Evolutionary conservation across 2,888 invertebrate species (phyloP).

Genomic region (Drosophila macrospina): DNA sequence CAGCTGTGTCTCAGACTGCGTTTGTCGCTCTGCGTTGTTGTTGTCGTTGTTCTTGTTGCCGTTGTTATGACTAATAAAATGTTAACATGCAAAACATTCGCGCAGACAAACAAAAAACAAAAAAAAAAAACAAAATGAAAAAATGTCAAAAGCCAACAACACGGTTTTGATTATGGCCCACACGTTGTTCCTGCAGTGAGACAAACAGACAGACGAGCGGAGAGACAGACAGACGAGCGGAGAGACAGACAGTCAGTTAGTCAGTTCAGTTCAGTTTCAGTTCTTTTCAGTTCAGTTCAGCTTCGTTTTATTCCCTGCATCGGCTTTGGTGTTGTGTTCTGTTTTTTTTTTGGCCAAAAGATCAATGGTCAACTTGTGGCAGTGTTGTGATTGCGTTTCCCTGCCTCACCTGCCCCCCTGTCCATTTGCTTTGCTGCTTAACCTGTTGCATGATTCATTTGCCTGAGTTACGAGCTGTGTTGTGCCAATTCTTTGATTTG

Average conservation of each 20-base stretch:
- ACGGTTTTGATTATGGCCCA: conserved; percentile 64
- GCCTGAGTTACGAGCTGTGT: conserved; percentile 63
- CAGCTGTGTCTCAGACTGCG: conserved; percentile 22
- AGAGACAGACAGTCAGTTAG: conserved; percentile 12
- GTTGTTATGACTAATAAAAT: conserved; percentile 83
- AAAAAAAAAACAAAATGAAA: conserved; percentile 42
- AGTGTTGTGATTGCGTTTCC: conserved; percentile 65
- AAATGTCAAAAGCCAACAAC: conserved; percentile 81
- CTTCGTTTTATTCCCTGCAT: conserved; percentile 30
- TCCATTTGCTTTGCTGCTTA: conserved; percentile 1
- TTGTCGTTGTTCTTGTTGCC: conserved; percentile 47
- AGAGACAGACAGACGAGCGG: conserved; percentile 6
- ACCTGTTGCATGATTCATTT: conserved; percentile 70
- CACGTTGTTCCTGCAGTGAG: conserved; percentile 41
- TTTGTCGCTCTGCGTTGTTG: conserved; percentile 23
- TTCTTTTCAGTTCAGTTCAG: neutral
- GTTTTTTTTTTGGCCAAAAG: conserved; percentile 41
- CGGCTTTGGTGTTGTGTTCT: conserved; percentile 36
- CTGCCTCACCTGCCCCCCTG: neutral
- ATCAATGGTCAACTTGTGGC: conserved; percentile 72
- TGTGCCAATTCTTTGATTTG: conserved; percentile 74
- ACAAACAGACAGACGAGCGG: neutral
- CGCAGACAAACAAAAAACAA: conserved; percentile 28
- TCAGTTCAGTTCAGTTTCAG: conserved; percentile 12
- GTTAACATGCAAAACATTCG: conserved; percentile 82